These are phyloP conservation scores for Cotesia congregata DNA, from an alignment of 2,888 invertebrate species.

Conservation along the genomic window DNA sequence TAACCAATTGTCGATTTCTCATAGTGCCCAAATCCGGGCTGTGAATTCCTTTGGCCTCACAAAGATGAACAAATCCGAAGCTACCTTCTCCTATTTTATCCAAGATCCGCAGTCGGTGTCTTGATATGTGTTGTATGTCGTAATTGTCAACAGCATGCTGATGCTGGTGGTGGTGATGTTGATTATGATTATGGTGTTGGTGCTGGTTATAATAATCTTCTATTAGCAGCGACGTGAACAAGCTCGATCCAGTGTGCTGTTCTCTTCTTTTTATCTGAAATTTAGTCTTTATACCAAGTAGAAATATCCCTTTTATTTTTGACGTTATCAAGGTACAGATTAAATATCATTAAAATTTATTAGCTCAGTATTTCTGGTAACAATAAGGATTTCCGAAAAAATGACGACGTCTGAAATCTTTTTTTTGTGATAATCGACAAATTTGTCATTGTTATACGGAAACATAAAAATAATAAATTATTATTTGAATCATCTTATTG, in stretches of 20 bases:
- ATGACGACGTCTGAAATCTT: no score
- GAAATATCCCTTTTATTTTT: not conserved
- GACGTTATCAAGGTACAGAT: no score
- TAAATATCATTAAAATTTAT: constrained; percentile 6
- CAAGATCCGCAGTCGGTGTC: constrained; percentile 85
- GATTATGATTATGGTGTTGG: not conserved
- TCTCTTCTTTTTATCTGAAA: constrained; percentile 76
- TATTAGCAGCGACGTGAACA: constrained; percentile 81
- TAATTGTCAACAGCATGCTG: constrained; percentile 57
- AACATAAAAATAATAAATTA: no score
- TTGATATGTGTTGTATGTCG: constrained; percentile 75
- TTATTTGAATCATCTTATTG: no score
- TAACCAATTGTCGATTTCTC: constrained; percentile 80
- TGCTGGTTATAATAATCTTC: not conserved
- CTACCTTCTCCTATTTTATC: constrained; percentile 91
- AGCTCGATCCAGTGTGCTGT: constrained; percentile 78
- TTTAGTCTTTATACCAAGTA: not conserved
- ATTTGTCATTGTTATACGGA: no score
- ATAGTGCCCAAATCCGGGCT: constrained; percentile 70
- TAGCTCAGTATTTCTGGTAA: no score
- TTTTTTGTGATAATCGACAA: no score
- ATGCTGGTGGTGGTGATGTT: constrained; percentile 72
- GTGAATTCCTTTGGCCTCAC: constrained; percentile 83
- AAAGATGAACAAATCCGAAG: constrained; percentile 88
- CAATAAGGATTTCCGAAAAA: no score